Evolutionary conservation across 2,888 invertebrate species (phyloP).

Genomic region (Alentia gelatinosa): DNA sequence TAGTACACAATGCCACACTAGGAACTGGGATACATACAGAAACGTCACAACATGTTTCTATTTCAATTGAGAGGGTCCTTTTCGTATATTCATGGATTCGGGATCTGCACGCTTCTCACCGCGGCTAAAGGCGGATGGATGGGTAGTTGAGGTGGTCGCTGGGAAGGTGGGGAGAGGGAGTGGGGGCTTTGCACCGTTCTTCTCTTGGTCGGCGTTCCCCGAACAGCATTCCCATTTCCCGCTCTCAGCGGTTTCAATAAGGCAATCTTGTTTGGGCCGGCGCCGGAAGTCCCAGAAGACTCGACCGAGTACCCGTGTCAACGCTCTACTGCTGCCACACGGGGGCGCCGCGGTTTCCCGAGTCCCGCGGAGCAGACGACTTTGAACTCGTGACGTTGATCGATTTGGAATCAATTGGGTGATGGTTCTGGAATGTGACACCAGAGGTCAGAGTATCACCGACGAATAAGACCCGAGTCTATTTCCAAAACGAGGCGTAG

Average conservation of each 20-base stretch:
- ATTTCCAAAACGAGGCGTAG: slow-evolving; percentile 3
- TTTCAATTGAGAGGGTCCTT: background rate
- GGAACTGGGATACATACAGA: no score
- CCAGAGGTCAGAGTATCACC: background rate
- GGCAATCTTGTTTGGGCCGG: slow-evolving; percentile 16
- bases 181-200: no score
- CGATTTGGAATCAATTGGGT: slow-evolving; percentile 35
- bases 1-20: background rate
- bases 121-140: no score
- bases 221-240: background rate
- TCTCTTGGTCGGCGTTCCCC: background rate
- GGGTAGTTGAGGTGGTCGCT: no score
- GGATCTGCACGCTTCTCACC: background rate
- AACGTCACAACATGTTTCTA: no score
- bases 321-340: no score
- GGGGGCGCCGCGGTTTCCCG: background rate
- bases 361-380: background rate
- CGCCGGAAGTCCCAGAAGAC: background rate
- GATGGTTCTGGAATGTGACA: slow-evolving; percentile 39
- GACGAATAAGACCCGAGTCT: background rate
- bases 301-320: background rate
- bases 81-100: background rate
- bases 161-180: no score
- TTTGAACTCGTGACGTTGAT: slow-evolving; percentile 41
- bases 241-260: background rate